These are phyloP conservation scores for Cherax destructor DNA, from an alignment of 1,140 invertebrate genomes.

Conservation along the genomic window DNA sequence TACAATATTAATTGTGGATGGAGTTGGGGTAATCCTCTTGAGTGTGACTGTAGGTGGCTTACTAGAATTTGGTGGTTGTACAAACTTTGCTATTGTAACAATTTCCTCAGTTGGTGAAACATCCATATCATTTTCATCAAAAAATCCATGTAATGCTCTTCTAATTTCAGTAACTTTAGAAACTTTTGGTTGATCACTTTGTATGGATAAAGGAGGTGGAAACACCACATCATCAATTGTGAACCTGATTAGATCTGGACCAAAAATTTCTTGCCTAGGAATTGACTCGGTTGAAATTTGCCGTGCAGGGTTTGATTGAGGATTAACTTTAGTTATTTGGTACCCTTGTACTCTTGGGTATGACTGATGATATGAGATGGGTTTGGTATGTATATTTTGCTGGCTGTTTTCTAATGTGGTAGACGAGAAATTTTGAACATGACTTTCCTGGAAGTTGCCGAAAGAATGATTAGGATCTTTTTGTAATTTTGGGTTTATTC, in stretches of 20 bases:
- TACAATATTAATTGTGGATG: not conserved
- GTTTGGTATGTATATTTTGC: not conserved
- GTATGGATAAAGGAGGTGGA: not conserved
- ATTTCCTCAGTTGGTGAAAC: conserved; percentile 1
- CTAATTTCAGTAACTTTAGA: not conserved
- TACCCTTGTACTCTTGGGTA: not conserved
- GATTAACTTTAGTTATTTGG: not conserved
- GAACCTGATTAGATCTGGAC: conserved; percentile 37
- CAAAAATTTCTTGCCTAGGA: not conserved
- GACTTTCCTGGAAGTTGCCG: not conserved
- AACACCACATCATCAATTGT: conserved; percentile 47
- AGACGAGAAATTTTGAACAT: not conserved
- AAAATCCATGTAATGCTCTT: not conserved
- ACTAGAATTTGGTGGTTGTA: not conserved
- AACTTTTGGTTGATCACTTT: not conserved
- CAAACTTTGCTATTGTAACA: not conserved
- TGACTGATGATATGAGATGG: not conserved
- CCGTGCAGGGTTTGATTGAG: conserved; percentile 17
- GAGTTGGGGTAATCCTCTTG: not conserved
- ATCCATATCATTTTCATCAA: not conserved
- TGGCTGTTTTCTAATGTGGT: not conserved
- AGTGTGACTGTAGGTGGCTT: not conserved
- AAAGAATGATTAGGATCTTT: not conserved
- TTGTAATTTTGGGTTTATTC: not conserved
- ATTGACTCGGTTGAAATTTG: not conserved